Conservation (phyloP, 2,888 invertebrate genomes). For the Microctonus aethiopoides region DNA sequence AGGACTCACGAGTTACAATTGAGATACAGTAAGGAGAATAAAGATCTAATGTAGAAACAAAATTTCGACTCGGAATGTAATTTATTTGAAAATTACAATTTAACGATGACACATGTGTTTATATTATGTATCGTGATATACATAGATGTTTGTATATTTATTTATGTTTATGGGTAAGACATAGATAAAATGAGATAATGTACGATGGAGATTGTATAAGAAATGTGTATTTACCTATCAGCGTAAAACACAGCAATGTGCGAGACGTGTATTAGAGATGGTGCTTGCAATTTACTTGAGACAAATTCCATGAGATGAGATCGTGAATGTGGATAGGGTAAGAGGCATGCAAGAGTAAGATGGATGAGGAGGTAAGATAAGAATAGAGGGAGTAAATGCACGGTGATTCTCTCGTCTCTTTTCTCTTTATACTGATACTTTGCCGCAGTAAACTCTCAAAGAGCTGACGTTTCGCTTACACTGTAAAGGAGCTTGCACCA, state of each 20-base stretch:
- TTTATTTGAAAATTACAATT: not conserved
- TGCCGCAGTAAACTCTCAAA: conserved; percentile 41
- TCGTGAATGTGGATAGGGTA: conserved; percentile 12
- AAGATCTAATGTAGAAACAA: too few species aligned
- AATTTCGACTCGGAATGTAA: too few species aligned
- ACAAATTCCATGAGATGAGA: conserved; percentile 23
- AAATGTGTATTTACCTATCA: conserved; percentile 5
- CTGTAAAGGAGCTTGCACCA: conserved; percentile 45
- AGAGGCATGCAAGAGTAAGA: conserved; percentile 18
- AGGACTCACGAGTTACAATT: too few species aligned
- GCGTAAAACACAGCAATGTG: conserved; percentile 2
- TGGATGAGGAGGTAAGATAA: conserved; percentile 10
- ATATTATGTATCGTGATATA: too few species aligned
- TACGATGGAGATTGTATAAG: not conserved
- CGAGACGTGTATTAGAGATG: conserved; percentile 2
- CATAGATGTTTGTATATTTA: too few species aligned
- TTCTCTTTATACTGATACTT: conserved; percentile 16
- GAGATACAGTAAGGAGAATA: too few species aligned
- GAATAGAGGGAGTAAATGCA: conserved; percentile 9
- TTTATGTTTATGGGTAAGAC: not conserved
- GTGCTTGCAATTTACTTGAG: conserved; percentile 11
- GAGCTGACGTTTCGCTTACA: conserved; percentile 63
- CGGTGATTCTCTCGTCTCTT: conserved; percentile 1
- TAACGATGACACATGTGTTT: too few species aligned
- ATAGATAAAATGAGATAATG: not conserved